Percentiles rank a stretch among this genome's conserved stretches.
These are phyloP conservation scores for Atta texana DNA, from an alignment of 1,140 invertebrate species.

Conservation along the genomic window DNA sequence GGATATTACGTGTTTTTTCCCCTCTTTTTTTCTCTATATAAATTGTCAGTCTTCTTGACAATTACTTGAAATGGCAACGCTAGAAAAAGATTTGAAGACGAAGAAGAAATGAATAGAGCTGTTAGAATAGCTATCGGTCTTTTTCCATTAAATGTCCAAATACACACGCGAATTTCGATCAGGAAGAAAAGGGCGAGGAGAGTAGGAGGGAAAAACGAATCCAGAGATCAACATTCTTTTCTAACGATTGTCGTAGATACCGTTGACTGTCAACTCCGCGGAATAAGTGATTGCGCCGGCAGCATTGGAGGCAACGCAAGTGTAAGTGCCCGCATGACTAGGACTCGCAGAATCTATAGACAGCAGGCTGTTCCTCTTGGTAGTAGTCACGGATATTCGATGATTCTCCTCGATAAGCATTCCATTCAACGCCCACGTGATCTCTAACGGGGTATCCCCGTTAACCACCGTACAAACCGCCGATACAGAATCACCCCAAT, in stretches of 20 bases:
- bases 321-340: constrained; percentile 90
- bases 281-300: constrained; percentile 91
- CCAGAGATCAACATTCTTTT: constrained; percentile 27
- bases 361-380: constrained; percentile 87
- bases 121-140: neutral
- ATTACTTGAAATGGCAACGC: neutral
- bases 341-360: constrained; percentile 87
- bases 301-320: constrained; percentile 91
- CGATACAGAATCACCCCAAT: constrained; percentile 86
- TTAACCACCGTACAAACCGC: constrained; percentile 88
- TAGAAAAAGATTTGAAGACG: constrained; percentile 29
- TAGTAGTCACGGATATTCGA: constrained; percentile 81
- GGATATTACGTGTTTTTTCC: constrained; percentile 61
- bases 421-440: constrained; percentile 88
- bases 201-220: constrained; percentile 6
- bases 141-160: constrained; percentile 8
- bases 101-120: constrained; percentile 5
- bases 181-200: neutral
- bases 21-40: neutral
- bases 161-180: neutral
- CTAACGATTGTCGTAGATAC: constrained; percentile 82
- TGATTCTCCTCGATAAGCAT: constrained; percentile 75
- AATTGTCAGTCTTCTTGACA: constrained; percentile 8
- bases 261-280: constrained; percentile 91
- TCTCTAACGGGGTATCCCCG: constrained; percentile 89